Base-by-base conservation (phyloP, 35 echinoderm and acorn worm genomes). In the Eucidaris tribuloides region DNA sequence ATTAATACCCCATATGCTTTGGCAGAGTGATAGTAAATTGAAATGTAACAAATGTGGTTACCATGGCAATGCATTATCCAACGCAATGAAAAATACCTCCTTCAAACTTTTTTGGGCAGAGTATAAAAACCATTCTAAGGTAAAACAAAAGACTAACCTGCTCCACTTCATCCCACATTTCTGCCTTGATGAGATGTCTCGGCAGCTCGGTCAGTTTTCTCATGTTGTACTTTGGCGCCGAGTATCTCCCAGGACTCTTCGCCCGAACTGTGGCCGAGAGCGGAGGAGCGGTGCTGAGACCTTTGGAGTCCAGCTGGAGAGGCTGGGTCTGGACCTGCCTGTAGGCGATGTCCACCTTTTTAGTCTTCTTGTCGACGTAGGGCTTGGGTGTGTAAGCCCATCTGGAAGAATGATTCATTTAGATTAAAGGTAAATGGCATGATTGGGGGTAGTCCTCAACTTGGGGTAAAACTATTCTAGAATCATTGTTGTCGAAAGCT, bases 371-470 rank as follows among this genome's bases (percentile, higher is more conserved):
- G 85, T 89, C 85, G 18, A 71, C 76, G 71, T 89, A 97, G 2
- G 94, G 94, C 81, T 97, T 97, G 13, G 94, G 94, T 18, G 85
- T 84, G 56, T 89, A 41, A 0, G 94, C 89, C 94, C 94, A 97
- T 50, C 93, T 96, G 45, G 55, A 18, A 68, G 50, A 68, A 80
- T 22, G 39, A 5, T n/a, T n/a, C n/a, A n/a, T n/a, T n/a, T n/a
- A n/a, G n/a, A n/a, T n/a, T n/a, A n/a, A n/a, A n/a, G n/a, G n/a
- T n/a, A n/a, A n/a, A n/a, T n/a, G n/a, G n/a, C n/a, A n/a, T n/a
- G n/a, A n/a, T n/a, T n/a, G n/a, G n/a, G n/a, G n/a, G n/a, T n/a
- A n/a, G n/a, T n/a, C n/a, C n/a, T n/a, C n/a, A n/a, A n/a, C n/a
- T n/a, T n/a, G n/a, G n/a, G n/a, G n/a, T n/a, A n/a, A n/a, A n/a